Evolutionary conservation across 2,797 vertebrate species (phyloP).

Genomic region (Craterocephalus amniculus): DNA sequence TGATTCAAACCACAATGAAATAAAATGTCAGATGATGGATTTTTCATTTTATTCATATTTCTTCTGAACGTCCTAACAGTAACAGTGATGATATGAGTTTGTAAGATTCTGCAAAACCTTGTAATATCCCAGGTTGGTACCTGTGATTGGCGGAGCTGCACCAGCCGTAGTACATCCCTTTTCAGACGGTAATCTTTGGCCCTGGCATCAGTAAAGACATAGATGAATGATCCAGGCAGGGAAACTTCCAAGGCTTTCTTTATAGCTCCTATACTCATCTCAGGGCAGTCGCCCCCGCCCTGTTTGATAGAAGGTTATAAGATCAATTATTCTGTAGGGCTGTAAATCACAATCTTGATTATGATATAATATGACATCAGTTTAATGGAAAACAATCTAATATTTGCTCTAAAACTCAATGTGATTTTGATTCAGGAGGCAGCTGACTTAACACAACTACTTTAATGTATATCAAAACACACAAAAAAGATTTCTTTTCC

Average conservation of each 20-base stretch:
- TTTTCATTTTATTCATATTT: neutral
- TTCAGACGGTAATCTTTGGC: constrained; percentile 93
- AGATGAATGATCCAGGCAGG: constrained; percentile 91
- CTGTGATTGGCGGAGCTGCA: constrained; percentile 94
- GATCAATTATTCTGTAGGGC: neutral
- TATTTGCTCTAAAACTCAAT: neutral
- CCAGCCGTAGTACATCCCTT: constrained; percentile 88
- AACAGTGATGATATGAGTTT: neutral
- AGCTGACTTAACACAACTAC: neutral
- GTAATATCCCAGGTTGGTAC: constrained; percentile 65
- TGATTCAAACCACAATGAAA: neutral
- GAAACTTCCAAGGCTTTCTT: constrained; percentile 91
- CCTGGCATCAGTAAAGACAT: constrained; percentile 94
- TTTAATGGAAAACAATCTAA: neutral
- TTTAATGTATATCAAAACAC: too few relatives aligned
- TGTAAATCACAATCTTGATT: neutral
- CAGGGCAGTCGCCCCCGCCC: constrained; percentile 96
- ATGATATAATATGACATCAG: neutral
- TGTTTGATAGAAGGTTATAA: constrained; percentile 57
- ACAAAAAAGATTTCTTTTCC: neutral
- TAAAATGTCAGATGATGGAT: too few relatives aligned
- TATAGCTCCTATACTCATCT: constrained; percentile 96
- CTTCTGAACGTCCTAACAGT: neutral
- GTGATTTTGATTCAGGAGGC: neutral
- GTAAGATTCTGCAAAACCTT: neutral